Evolutionary conservation across 2,888 invertebrate species (phyloP).

Genomic region (Allacma fusca): DNA sequence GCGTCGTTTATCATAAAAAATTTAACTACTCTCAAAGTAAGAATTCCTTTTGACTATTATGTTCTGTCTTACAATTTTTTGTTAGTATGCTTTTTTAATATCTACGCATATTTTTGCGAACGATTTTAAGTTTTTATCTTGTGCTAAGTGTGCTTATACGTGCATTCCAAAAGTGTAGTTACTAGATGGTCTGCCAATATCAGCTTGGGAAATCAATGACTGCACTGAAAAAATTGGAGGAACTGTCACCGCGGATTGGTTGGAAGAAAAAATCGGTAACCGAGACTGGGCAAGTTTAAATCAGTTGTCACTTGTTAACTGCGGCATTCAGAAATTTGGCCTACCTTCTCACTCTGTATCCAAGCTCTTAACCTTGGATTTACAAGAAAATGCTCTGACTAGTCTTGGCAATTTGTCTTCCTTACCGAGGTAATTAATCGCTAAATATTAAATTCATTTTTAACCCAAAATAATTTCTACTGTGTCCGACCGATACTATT

Average conservation of each 20-base stretch:
- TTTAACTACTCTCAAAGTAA: constrained; percentile 52
- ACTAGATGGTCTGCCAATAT: constrained; percentile 51
- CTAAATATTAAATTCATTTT: neutral
- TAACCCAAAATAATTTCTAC: too few relatives aligned
- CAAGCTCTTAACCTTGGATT: constrained; percentile 55
- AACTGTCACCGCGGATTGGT: constrained; percentile 48
- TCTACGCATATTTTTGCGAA: too few relatives aligned
- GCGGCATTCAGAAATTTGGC: constrained; percentile 53
- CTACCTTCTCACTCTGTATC: constrained; percentile 50
- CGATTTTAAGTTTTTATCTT: too few relatives aligned
- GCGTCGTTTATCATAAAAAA: constrained; percentile 48
- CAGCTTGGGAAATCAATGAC: constrained; percentile 52
- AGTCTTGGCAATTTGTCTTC: constrained; percentile 54
- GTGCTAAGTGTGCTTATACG: too few relatives aligned
- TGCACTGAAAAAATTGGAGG: constrained; percentile 41
- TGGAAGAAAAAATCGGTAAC: constrained; percentile 56
- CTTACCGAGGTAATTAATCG: constrained; percentile 47
- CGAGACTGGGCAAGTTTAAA: constrained; percentile 53
- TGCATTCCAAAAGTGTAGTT: constrained; percentile 43
- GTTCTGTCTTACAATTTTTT: too few relatives aligned
- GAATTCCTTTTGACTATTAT: too few relatives aligned
- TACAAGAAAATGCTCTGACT: constrained; percentile 54
- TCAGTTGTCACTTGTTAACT: constrained; percentile 54
- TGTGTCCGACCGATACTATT: too few relatives aligned
- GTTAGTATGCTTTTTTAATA: too few relatives aligned